Evolutionary conservation across 2,888 invertebrate genomes (phyloP), one percentile per base, ranked within the genome.

Genomic region (Oscheius sp.): DNA sequence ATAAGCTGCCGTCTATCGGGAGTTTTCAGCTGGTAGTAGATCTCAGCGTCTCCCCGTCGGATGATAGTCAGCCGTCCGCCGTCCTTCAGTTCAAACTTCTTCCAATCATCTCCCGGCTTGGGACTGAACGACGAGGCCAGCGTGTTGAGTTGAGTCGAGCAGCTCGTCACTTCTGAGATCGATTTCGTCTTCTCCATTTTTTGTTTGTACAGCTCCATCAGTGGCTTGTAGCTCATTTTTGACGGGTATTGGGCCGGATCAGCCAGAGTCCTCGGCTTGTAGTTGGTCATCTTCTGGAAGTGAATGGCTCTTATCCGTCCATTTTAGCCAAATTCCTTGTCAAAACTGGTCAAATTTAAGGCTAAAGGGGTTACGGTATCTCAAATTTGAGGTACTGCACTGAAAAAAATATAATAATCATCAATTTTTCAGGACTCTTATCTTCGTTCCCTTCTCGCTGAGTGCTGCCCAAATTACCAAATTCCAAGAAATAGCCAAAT

Each of bases 391-490:
- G n/a, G n/a, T n/a, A n/a, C n/a, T n/a, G n/a, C n/a, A n/a, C n/a
- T n/a, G n/a, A n/a, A n/a, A n/a, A n/a, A n/a, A n/a, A n/a, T 12
- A 17, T 12, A 20, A 20, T 17, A 52, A 52, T 52, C 5, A 31
- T 8, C 55, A 15, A 29, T 57, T 37, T 48, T 65, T 65, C 50
- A 57, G 66, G 3, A 66, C 66, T 27, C 55, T 66, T 6, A 25
- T 66, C 27, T 66, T 55, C n/a, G 42, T 66, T 34, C 66, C 66
- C 4, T 42, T 33, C 29, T n/a, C 46, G 27, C 8, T 66, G 45
- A 66, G 12, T 31, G 45, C 53, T 2, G 31, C 1, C 12, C 66
- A 66, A 20, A 39, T 66, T 6, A 27, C 20, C 12, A 53, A 25
- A 45, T 20, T 66, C 5, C 55, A 55, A 37, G 20, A 55, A 25